These are phyloP conservation scores for Pogonognathellus flavescens DNA, from an alignment of 1,140 invertebrate species.

Conservation along the genomic window DNA sequence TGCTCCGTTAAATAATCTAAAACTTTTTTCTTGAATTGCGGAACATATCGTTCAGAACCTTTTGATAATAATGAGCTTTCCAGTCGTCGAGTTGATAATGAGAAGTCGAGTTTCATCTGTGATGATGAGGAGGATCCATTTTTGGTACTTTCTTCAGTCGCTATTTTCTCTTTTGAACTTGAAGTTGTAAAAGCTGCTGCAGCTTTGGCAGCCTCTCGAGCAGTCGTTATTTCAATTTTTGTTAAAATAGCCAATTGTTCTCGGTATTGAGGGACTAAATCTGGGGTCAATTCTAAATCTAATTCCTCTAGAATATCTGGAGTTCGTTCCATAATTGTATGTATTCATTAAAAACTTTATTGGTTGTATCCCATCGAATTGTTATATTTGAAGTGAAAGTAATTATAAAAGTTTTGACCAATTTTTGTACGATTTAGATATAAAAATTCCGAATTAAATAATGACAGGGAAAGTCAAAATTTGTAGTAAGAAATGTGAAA, in stretches of 20 bases:
- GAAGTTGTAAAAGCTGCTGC: background rate
- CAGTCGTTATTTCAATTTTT: slow-evolving; percentile 31
- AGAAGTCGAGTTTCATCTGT: background rate
- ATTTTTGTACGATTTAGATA: too few species aligned
- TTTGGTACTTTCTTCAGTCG: too few species aligned
- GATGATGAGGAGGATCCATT: background rate
- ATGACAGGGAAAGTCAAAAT: too few species aligned
- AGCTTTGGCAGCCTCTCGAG: slow-evolving; percentile 10
- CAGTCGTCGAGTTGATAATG: background rate
- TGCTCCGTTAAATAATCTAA: slow-evolving; percentile 54
- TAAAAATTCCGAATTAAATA: too few species aligned
- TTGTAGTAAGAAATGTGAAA: too few species aligned
- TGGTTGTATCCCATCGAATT: too few species aligned
- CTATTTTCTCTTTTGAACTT: slow-evolving; percentile 12
- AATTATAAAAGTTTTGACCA: too few species aligned
- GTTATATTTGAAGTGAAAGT: too few species aligned
- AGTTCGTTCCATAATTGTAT: background rate
- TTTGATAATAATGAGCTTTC: too few species aligned
- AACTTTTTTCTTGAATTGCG: slow-evolving; percentile 61
- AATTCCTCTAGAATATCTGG: slow-evolving; percentile 23
- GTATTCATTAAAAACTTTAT: background rate
- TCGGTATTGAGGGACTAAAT: slow-evolving; percentile 23
- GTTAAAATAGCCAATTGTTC: slow-evolving; percentile 35
- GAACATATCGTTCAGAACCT: slow-evolving; percentile 55
- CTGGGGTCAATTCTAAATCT: slow-evolving; percentile 35